Evolutionary conservation across 1,140 invertebrate species (phyloP).

Genomic region (Chlorops oryzae): DNA sequence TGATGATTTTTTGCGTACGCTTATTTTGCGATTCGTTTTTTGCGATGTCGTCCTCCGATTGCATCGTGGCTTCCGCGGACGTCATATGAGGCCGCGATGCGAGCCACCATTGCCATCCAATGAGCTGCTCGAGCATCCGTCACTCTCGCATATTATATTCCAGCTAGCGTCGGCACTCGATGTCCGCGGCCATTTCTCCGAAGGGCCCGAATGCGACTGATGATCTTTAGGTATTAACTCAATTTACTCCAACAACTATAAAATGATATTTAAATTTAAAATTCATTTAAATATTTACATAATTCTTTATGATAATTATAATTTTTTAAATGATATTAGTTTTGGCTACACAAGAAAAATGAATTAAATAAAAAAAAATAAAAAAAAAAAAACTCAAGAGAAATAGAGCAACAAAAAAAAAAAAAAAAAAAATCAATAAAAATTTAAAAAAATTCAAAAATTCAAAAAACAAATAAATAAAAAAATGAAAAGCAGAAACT

Average conservation of each 20-base stretch:
- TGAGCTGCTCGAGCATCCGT: constrained; percentile 83
- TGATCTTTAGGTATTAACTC: constrained; percentile 29
- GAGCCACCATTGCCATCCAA: constrained; percentile 80
- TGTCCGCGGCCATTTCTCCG: constrained; percentile 68
- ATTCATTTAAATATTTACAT: constrained; percentile 5
- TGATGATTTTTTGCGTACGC: constrained; percentile 85
- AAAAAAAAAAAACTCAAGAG: too few species aligned
- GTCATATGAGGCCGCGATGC: constrained; percentile 76
- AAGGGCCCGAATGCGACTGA: constrained; percentile 67
- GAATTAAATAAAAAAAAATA: too few species aligned
- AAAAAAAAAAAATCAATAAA: too few species aligned
- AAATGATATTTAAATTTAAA: too few species aligned
- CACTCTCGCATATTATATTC: constrained; percentile 71
- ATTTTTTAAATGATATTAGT: background rate
- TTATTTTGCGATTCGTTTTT: constrained; percentile 86
- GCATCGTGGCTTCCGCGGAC: constrained; percentile 74
- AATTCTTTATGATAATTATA: background rate
- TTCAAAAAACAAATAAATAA: too few species aligned
- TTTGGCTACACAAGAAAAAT: too few species aligned
- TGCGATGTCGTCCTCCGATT: constrained; percentile 82
- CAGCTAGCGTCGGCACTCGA: constrained; percentile 78
- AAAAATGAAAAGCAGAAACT: too few species aligned
- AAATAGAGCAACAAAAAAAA: too few species aligned
- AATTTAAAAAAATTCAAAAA: too few species aligned
- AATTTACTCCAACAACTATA: constrained; percentile 8